Base-by-base conservation (phyloP, 2,113 vertebrate genomes). In the Suncus etruscus region DNA sequence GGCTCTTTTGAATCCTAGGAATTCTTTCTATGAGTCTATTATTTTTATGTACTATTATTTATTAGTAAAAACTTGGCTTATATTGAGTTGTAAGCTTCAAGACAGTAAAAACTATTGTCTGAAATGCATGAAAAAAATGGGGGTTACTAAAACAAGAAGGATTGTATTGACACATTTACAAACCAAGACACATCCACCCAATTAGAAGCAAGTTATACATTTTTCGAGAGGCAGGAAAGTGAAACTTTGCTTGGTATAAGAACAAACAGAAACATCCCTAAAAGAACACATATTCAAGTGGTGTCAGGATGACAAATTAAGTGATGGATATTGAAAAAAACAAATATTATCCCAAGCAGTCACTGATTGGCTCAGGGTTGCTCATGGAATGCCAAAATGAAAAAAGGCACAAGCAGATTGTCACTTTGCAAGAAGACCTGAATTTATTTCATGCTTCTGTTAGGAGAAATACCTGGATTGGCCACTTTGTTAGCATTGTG, bases 381-480 rank as follows among this genome's bases (percentile, higher is more conserved):
- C 31, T 79, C 70, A 91, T 45, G 54, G 25, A 61, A 75, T 20
- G 45, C 9, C 39, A 47, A 48, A 92, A n/a, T 3, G 3, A 80
- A 66, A 51, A 76, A 65, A 92, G 29, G 18, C 6, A 31, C 77
- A 29, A 7, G 8, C 63, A 78, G 31, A 29, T 81, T 20, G 47
- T 22, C 27, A 61, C 25, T 75, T 75, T 89, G 6, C 4, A 94
- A 54, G 66, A 66, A 92, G 51, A 48, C 8, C 32, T 77, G 88
- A 58, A 58, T 58, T 39, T 58, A 12, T 73, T 83, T 89, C 11
- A 20, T 29, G 48, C 90, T 89, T 89, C 68, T n/a, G 74, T 32
- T 74, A 74, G 86, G 27, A 88, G 47, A 88, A 85, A 83, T 91
- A 27, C 27, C 63, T 32, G 14, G 39, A 6, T 65, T 84, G 54